These are phyloP conservation scores for Hylia prasina DNA, from an alignment of 2,113 vertebrate species.

Conservation along the genomic window DNA sequence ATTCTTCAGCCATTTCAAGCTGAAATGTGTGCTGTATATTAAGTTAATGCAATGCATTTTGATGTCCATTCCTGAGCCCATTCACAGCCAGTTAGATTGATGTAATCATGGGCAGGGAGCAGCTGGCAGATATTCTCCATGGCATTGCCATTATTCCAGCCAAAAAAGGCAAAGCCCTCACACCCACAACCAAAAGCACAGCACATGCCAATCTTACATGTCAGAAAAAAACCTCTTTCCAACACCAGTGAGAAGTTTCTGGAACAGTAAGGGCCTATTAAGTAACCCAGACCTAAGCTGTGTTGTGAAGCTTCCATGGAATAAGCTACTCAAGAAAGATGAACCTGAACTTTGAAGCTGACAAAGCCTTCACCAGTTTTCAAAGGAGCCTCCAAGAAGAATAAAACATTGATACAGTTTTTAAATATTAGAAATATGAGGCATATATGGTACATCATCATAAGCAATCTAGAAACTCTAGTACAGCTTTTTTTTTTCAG, in stretches of 20 bases:
- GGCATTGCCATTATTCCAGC: not conserved
- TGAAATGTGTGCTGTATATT: not conserved
- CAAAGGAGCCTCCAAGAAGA: not conserved
- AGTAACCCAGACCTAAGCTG: not conserved
- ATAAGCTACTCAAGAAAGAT: not conserved
- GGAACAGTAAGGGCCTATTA: not conserved
- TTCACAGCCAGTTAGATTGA: not conserved
- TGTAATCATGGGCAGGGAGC: not conserved
- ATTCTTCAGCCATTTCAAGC: not conserved
- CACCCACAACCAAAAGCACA: not conserved
- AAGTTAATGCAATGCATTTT: not conserved
- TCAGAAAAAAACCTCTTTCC: not conserved
- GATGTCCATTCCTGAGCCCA: not conserved
- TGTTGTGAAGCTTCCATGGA: not conserved
- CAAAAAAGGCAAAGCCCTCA: not conserved
- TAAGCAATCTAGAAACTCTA: not conserved
- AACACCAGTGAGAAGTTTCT: not conserved
- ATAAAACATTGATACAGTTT: not conserved
- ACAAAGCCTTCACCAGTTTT: not conserved
- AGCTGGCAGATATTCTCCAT: not conserved
- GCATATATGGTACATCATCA: no score
- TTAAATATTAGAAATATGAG: not conserved
- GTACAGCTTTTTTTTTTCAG: not conserved
- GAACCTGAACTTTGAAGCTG: not conserved
- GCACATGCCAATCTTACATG: not conserved